Percentiles rank a stretch among this genome's conserved stretches.
Conservation (phyloP, 2,797 vertebrate genomes). For the Alauda arvensis region DNA sequence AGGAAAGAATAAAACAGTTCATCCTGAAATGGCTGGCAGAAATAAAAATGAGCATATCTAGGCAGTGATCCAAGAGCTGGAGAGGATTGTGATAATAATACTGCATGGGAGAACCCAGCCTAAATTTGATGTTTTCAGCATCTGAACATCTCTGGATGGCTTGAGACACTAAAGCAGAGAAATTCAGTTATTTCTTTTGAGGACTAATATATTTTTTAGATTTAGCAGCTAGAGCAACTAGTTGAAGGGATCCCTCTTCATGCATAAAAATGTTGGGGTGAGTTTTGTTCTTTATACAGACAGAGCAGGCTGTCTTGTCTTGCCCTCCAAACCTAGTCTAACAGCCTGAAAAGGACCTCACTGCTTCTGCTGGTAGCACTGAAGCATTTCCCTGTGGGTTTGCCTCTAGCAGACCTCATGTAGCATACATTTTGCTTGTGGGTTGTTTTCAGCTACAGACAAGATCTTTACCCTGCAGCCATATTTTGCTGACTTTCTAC, state of each 20-base stretch:
- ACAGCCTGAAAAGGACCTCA: not conserved
- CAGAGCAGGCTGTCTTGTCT: not conserved
- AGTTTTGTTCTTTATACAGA: not conserved
- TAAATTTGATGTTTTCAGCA: not conserved
- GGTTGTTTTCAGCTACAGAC: not conserved
- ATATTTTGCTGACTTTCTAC: not conserved
- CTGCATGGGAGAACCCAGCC: not conserved
- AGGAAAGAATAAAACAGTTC: slow-evolving; percentile 3
- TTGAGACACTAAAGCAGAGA: not conserved
- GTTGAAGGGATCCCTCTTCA: not conserved
- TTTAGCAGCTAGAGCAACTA: not conserved
- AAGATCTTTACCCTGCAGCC: not conserved
- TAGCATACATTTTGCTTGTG: not conserved
- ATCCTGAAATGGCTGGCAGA: slow-evolving; percentile 10
- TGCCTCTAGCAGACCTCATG: not conserved
- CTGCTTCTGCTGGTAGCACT: not conserved
- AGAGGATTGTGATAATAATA: not conserved
- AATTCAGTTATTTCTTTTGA: not conserved
- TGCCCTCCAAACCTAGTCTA: not conserved
- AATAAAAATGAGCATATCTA: slow-evolving; percentile 9
- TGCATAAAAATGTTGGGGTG: not conserved
- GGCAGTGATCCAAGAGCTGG: not conserved
- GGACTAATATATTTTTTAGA: not conserved
- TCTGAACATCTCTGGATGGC: not conserved
- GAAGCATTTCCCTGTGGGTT: not conserved